These are phyloP conservation scores for Hydra vulgaris DNA, from an alignment of 30 jellyfish, hydroid and myxozoan species.

Conservation along the genomic window DNA sequence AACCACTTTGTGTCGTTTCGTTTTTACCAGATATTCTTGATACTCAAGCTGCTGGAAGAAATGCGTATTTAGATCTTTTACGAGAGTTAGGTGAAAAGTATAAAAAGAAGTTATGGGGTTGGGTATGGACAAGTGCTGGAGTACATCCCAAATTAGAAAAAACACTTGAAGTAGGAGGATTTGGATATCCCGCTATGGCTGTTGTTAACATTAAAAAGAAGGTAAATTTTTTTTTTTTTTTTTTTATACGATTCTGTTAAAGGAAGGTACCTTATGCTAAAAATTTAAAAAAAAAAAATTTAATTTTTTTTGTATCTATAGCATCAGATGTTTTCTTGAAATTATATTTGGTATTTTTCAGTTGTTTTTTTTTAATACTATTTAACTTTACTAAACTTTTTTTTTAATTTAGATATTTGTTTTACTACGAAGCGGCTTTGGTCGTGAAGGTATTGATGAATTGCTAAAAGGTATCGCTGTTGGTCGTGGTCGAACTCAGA, in stretches of 20 bases:
- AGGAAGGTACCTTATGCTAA: too few relatives aligned
- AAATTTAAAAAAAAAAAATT: too few relatives aligned
- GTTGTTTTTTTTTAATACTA: too few relatives aligned
- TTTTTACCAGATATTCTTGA: conserved; percentile 76
- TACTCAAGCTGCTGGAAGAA: conserved; percentile 76
- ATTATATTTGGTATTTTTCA: too few relatives aligned
- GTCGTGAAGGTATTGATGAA: conserved; percentile 67
- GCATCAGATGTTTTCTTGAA: too few relatives aligned
- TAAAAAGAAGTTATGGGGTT: conserved; percentile 84
- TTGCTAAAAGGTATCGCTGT: conserved; percentile 58
- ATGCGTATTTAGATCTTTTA: conserved; percentile 37
- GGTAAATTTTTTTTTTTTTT: conserved; percentile 28
- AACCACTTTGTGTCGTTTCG: conserved; percentile 72
- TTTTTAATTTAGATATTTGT: conserved; percentile 37
- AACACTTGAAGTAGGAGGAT: conserved; percentile 87
- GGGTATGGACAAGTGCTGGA: conserved; percentile 91
- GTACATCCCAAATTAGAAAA: conserved; percentile 61
- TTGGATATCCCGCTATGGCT: conserved; percentile 97
- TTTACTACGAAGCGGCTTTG: conserved; percentile 60
- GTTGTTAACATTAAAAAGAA: conserved; percentile 74
- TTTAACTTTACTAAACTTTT: not conserved
- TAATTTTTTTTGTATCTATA: too few relatives aligned
- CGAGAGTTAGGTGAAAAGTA: conserved; percentile 68
- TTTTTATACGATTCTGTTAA: too few relatives aligned
- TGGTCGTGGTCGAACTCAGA: conserved; percentile 92